A percentile compares a stretch with the other conserved stretches of the same genome.
phyloP scores from a whole-genome alignment of 2,113 vertebrate genomes.

The Leptobrachium ailaonicum region DNA sequence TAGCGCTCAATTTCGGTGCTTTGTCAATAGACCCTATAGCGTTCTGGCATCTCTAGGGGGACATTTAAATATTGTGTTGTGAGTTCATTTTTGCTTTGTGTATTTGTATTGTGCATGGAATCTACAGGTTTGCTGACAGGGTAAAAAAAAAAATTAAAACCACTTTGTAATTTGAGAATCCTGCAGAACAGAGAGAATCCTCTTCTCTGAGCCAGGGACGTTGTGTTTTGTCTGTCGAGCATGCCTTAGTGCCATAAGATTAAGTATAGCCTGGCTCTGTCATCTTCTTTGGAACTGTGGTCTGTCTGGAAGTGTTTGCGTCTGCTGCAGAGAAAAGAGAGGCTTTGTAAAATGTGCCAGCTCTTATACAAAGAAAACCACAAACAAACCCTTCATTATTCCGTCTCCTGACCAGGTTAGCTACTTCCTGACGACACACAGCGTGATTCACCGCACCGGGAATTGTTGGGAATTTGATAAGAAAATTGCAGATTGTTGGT shows the following conservation, averaged over 20 bases:
- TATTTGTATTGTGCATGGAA: neutral
- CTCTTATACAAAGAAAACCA: conserved; percentile 35
- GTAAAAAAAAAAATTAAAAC: neutral
- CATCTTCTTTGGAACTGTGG: conserved; percentile 40
- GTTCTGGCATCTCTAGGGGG: too few relatives aligned
- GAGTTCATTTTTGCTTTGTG: neutral
- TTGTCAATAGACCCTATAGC: too few relatives aligned
- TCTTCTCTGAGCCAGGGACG: conserved; percentile 36
- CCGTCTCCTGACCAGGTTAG: conserved; percentile 42
- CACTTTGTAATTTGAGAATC: conserved; percentile 33
- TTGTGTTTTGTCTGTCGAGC: conserved; percentile 43
- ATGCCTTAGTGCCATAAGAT: conserved; percentile 30
- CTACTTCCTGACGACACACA: neutral
- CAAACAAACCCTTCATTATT: conserved; percentile 41
- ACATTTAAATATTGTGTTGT: too few relatives aligned
- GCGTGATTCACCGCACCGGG: too few relatives aligned
- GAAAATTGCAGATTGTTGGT: too few relatives aligned
- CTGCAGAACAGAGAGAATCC: conserved; percentile 6
- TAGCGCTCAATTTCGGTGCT: too few relatives aligned
- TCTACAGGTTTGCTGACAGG: conserved; percentile 5
- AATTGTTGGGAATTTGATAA: too few relatives aligned
- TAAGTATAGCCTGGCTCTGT: conserved; percentile 42
- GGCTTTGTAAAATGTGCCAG: conserved; percentile 45
- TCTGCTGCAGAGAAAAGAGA: conserved; percentile 38
- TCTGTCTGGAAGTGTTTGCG: conserved; percentile 37